These are phyloP conservation scores for Alexandromys fortis DNA, from an alignment of 2,113 vertebrate species.

Conservation along the genomic window DNA sequence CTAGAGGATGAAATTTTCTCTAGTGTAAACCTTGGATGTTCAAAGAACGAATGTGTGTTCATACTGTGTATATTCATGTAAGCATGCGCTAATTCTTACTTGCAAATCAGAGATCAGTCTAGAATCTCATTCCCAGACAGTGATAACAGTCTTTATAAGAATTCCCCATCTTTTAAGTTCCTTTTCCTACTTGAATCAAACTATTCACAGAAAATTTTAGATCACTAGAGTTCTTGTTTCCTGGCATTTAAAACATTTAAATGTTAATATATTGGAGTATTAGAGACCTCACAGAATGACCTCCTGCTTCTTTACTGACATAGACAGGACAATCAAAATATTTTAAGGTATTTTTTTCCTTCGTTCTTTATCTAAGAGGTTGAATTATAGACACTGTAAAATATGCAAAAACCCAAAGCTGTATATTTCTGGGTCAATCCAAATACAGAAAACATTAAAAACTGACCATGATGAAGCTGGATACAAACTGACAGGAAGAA, in stretches of 20 bases:
- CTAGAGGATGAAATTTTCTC: constrained; percentile 1
- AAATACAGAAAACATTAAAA: constrained; percentile 71
- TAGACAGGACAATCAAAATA: constrained; percentile 28
- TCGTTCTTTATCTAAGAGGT: constrained; percentile 27
- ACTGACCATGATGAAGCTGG: constrained; percentile 65
- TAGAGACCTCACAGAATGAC: not conserved
- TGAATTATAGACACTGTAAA: constrained; percentile 62
- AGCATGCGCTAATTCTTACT: not conserved
- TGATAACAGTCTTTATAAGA: constrained; percentile 30
- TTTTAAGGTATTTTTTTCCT: constrained; percentile 21
- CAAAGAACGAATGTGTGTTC: not conserved
- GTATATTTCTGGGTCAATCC: constrained; percentile 72
- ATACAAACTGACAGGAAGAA: constrained; percentile 74
- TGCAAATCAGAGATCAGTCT: not conserved
- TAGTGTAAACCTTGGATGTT: not conserved
- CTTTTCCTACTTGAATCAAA: constrained; percentile 19
- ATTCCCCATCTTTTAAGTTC: constrained; percentile 15
- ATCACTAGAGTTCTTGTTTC: constrained; percentile 19
- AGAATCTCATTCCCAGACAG: not conserved
- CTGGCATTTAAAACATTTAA: constrained; percentile 57
- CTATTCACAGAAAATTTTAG: constrained; percentile 15
- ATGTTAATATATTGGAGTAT: constrained; percentile 24
- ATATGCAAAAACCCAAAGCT: constrained; percentile 63
- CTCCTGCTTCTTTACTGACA: not conserved
- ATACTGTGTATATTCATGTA: not conserved